Percentiles rank a stretch among this genome's conserved stretches.
These are phyloP conservation scores for Diarsia mendica DNA, from an alignment of 2,888 invertebrate genomes.

Conservation along the genomic window DNA sequence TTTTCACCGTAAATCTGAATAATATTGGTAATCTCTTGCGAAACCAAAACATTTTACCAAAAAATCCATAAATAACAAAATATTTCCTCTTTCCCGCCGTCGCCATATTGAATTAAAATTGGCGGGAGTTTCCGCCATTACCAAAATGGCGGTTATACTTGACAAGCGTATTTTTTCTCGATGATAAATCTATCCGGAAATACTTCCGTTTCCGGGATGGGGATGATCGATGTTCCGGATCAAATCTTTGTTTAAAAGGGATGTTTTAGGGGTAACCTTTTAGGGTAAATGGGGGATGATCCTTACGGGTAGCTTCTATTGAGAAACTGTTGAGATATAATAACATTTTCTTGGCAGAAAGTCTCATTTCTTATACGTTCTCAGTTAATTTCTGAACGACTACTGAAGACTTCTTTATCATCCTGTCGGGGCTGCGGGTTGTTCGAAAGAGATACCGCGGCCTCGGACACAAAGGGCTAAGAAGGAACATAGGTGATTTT, in stretches of 20 bases:
- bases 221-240: conserved; percentile 73
- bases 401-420: too few relatives aligned
- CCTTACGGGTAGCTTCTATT: not conserved
- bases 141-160: conserved; percentile 77
- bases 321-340: not conserved
- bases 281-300: conserved; percentile 29
- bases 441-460: too few relatives aligned
- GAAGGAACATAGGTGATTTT: too few relatives aligned
- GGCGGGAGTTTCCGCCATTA: conserved; percentile 73
- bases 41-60: conserved; percentile 24
- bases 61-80: conserved; percentile 25
- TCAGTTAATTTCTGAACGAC: not conserved
- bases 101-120: conserved; percentile 77
- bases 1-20: conserved; percentile 1
- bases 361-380: not conserved
- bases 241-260: conserved; percentile 67
- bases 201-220: conserved; percentile 81
- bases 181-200: conserved; percentile 81
- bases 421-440: too few relatives aligned
- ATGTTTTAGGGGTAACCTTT: conserved; percentile 49
- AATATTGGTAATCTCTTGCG: not conserved
- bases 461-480: too few relatives aligned
- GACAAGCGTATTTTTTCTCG: conserved; percentile 71
- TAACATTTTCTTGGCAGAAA: not conserved
- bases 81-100: conserved; percentile 44